Evolutionary conservation across 1,140 invertebrate genomes (phyloP).

Genomic region (Drosophila kohkoa): DNA sequence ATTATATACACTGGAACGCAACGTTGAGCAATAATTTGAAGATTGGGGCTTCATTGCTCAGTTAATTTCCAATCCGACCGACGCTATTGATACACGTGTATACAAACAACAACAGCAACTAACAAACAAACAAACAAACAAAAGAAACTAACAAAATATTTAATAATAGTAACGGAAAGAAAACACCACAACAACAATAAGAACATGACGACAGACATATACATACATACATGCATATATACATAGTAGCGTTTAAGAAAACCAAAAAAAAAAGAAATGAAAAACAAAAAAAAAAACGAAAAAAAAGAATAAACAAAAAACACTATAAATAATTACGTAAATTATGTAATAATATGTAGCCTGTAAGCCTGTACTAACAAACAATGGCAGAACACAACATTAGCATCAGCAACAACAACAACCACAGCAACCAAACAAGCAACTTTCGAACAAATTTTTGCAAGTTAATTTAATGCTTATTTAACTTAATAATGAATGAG

Average conservation of each 20-base stretch:
- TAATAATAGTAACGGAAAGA: slow-evolving; percentile 29
- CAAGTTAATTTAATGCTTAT: slow-evolving; percentile 93
- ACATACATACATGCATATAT: slow-evolving; percentile 41
- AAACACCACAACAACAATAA: slow-evolving; percentile 31
- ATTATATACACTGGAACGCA: slow-evolving; percentile 17
- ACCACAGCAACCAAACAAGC: slow-evolving; percentile 85
- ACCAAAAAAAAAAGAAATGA: slow-evolving; percentile 38
- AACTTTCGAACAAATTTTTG: slow-evolving; percentile 97
- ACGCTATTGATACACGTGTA: slow-evolving; percentile 66
- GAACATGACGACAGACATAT: slow-evolving; percentile 48
- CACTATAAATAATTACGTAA: slow-evolving; percentile 65
- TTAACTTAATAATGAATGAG: slow-evolving; percentile 86
- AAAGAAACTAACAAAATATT: slow-evolving; percentile 11
- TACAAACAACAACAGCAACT: slow-evolving; percentile 51
- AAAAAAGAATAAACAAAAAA: slow-evolving; percentile 55
- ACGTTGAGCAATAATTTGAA: slow-evolving; percentile 62
- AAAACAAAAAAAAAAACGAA: slow-evolving; percentile 44
- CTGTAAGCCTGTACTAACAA: slow-evolving; percentile 88
- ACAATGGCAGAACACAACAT: slow-evolving; percentile 91
- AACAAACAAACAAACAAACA: slow-evolving; percentile 12
- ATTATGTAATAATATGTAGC: slow-evolving; percentile 90
- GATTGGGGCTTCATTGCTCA: slow-evolving; percentile 57
- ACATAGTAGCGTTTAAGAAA: slow-evolving; percentile 58
- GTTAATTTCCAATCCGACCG: slow-evolving; percentile 70
- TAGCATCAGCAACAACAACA: slow-evolving; percentile 72